phyloP scores from a whole-genome alignment of 2,797 vertebrate species.

The Acropternis orthonyx region DNA sequence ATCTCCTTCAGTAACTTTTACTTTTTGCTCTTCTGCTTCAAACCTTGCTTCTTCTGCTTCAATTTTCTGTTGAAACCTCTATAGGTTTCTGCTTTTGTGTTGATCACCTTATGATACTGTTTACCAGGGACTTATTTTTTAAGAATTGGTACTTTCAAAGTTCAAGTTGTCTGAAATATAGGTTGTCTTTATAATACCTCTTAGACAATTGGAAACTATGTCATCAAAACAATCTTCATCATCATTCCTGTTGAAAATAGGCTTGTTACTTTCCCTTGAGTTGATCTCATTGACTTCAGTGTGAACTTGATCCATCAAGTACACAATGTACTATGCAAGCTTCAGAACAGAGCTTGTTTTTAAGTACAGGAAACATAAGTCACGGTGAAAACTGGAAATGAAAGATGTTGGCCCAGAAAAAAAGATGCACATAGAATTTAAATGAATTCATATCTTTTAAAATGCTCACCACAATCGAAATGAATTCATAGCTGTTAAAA shows the following conservation, averaged over 20 bases:
- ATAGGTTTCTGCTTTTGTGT: background rate
- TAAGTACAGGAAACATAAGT: background rate
- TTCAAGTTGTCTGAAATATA: background rate
- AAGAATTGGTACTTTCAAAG: background rate
- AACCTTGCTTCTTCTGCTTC: background rate
- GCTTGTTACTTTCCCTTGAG: background rate
- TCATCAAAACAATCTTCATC: background rate
- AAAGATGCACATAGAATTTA: background rate
- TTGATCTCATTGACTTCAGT: background rate
- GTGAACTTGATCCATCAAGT: background rate
- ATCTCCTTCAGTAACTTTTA: background rate
- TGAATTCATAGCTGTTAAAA: background rate
- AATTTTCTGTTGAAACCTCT: background rate
- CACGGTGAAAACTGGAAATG: background rate
- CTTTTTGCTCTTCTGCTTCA: background rate
- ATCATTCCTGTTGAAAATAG: background rate
- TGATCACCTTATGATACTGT: background rate
- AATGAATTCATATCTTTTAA: background rate
- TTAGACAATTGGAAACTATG: background rate
- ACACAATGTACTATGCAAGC: constrained; percentile 1
- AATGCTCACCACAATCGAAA: background rate
- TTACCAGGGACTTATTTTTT: background rate
- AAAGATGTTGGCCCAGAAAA: background rate
- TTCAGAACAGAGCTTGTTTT: background rate
- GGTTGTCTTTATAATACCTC: background rate